phyloP scores from a whole-genome alignment of 64 coral and sea anemone genomes.

The Catalaphyllia jardinei region DNA sequence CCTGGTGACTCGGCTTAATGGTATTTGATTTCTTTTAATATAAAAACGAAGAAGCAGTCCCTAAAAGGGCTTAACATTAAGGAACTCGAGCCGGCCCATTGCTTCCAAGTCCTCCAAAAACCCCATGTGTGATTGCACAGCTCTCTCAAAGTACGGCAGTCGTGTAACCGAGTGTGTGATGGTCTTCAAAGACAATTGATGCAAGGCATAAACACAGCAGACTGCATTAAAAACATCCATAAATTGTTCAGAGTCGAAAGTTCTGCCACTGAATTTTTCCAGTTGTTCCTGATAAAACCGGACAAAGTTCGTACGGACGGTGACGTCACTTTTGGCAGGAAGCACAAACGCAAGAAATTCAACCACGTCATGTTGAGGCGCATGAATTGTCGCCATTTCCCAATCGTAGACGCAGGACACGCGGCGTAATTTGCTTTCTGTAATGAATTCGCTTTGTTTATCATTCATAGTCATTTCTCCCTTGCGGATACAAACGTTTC shows the following conservation, averaged over 20 bases:
- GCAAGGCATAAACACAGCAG: constrained; percentile 9
- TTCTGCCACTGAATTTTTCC: constrained; percentile 21
- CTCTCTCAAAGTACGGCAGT: constrained; percentile 28
- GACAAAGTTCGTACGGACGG: neutral
- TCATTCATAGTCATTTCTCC: neutral
- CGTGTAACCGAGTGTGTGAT: constrained; percentile 29
- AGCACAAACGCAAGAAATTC: constrained; percentile 40
- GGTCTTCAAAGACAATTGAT: constrained; percentile 27
- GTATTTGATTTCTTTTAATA: too few species aligned
- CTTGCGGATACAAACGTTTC: constrained; percentile 39
- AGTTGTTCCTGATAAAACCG: constrained; percentile 32
- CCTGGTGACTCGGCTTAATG: too few species aligned
- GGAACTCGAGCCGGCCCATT: neutral
- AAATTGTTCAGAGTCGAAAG: constrained; percentile 6
- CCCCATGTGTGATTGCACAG: constrained; percentile 28
- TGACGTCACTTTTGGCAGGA: neutral
- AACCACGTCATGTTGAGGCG: constrained; percentile 34
- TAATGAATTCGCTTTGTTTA: neutral
- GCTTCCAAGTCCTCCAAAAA: constrained; percentile 22
- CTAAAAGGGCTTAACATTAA: neutral
- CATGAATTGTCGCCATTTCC: constrained; percentile 47
- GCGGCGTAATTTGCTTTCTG: neutral
- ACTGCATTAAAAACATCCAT: constrained; percentile 26
- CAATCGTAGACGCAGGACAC: constrained; percentile 29
- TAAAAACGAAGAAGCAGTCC: too few species aligned